These are phyloP conservation scores for Lagorchestes hirsutus DNA, from an alignment of 2,797 vertebrate genomes.

Conservation along the genomic window DNA sequence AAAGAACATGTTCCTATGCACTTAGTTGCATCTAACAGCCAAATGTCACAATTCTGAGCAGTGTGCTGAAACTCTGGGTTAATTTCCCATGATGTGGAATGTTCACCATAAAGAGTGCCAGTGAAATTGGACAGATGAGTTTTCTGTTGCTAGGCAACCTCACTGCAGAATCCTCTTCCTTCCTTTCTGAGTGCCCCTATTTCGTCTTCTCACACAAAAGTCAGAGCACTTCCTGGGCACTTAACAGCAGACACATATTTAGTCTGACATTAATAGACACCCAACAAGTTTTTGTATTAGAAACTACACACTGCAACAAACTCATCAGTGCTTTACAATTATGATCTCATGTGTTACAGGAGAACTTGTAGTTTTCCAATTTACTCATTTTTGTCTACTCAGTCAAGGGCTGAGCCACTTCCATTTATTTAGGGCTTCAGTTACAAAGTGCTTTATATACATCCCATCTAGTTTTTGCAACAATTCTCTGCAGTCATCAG, in stretches of 20 bases:
- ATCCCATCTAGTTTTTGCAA: neutral
- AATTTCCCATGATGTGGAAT: constrained; percentile 76
- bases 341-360: constrained; percentile 65
- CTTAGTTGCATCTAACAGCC: constrained; percentile 62
- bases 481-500: neutral
- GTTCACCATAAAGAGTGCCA: constrained; percentile 72
- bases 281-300: constrained; percentile 77
- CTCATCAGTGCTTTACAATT: constrained; percentile 74
- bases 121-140: constrained; percentile 71
- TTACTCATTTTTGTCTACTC: constrained; percentile 45
- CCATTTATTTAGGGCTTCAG: neutral
- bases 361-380: constrained; percentile 75
- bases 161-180: constrained; percentile 74
- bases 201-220: constrained; percentile 74
- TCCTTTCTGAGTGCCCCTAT: constrained; percentile 74
- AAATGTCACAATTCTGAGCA: constrained; percentile 76
- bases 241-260: constrained; percentile 78
- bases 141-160: constrained; percentile 86
- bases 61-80: constrained; percentile 70
- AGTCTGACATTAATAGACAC: constrained; percentile 80
- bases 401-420: constrained; percentile 11
- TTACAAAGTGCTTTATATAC: neutral
- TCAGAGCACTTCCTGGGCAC: constrained; percentile 65
- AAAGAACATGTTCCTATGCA: constrained; percentile 61
- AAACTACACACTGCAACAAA: constrained; percentile 72